These are phyloP conservation scores for Clepsis dumicolana DNA, from an alignment of 2,888 invertebrate genomes.

Conservation along the genomic window DNA sequence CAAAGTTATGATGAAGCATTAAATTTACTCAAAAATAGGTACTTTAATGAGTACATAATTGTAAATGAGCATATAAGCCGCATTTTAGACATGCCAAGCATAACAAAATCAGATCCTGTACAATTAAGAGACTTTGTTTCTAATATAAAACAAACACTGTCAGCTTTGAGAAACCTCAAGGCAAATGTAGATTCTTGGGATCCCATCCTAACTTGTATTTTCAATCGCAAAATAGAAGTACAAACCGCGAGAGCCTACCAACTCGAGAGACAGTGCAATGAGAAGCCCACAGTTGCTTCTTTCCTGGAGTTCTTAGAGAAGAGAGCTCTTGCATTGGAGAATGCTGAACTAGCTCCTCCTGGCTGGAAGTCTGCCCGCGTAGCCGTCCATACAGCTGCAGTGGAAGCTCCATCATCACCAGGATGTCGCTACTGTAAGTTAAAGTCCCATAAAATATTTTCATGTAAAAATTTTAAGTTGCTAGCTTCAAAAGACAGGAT, in stretches of 20 bases:
- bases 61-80: slow-evolving; percentile 34
- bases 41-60: slow-evolving; percentile 37
- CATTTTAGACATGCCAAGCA: slow-evolving; percentile 33
- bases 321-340: neutral
- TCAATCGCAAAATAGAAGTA: neutral
- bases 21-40: slow-evolving; percentile 39
- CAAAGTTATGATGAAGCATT: slow-evolving; percentile 39
- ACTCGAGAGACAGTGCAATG: neutral
- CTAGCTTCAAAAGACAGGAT: neutral
- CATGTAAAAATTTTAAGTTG: neutral
- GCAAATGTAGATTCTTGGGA: neutral
- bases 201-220: neutral
- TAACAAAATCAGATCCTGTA: slow-evolving; percentile 9
- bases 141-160: slow-evolving; percentile 34
- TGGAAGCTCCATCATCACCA: neutral
- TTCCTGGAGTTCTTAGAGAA: neutral
- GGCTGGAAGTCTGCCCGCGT: neutral
- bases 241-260: neutral
- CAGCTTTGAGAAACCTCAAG: slow-evolving; percentile 39
- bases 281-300: neutral
- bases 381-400: neutral
- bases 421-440: neutral
- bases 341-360: neutral
- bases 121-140: slow-evolving; percentile 42
- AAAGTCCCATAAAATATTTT: neutral